These are phyloP conservation scores for Actenoides hombroni DNA, from an alignment of 2,113 vertebrate genomes.

Conservation along the genomic window DNA sequence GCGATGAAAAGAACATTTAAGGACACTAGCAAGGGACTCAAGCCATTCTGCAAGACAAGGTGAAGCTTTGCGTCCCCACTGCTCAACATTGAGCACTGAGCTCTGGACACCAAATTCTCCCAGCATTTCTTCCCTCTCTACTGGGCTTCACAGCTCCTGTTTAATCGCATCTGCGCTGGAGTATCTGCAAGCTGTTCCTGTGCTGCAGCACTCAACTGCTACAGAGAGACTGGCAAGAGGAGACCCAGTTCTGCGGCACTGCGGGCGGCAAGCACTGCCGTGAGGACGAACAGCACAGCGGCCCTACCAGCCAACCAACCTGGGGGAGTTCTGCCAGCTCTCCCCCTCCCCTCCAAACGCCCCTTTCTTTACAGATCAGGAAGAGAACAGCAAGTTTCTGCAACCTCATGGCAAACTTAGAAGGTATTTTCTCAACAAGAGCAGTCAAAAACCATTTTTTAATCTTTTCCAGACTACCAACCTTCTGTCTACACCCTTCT, in stretches of 20 bases:
- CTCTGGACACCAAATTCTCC: background rate
- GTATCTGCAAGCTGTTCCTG: background rate
- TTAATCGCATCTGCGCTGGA: background rate
- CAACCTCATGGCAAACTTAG: background rate
- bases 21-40: background rate
- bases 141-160: background rate
- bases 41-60: background rate
- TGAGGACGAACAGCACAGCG: background rate
- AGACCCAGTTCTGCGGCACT: background rate
- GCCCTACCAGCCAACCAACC: background rate
- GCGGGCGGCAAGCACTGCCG: background rate
- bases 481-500: background rate
- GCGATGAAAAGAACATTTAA: background rate
- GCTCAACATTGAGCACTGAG: background rate
- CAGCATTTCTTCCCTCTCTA: background rate
- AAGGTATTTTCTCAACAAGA: background rate
- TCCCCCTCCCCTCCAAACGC: background rate
- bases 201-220: background rate
- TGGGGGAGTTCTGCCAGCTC: background rate
- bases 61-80: background rate
- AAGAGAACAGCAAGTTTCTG: background rate
- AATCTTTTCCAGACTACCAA: background rate
- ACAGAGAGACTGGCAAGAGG: background rate
- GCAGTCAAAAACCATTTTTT: background rate
- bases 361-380: rapidly evolving